phyloP scores from a whole-genome alignment of 2,888 invertebrate species.

The Thyatira batis region DNA sequence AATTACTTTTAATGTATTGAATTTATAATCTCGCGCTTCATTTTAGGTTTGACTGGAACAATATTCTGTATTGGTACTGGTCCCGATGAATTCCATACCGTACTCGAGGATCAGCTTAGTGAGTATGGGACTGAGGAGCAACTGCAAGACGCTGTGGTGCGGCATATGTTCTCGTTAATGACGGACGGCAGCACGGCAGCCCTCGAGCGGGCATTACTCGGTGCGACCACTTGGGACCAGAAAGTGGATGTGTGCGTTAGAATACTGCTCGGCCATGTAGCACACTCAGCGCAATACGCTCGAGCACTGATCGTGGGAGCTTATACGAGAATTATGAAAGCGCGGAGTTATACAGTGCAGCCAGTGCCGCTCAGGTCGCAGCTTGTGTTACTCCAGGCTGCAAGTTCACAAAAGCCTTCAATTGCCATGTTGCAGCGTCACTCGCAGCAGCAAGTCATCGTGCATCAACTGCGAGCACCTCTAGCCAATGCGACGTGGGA shows the following conservation, averaged over 20 bases:
- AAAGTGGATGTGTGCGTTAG: conserved; percentile 32
- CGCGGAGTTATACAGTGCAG: conserved; percentile 20
- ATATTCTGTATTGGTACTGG: conserved; percentile 46
- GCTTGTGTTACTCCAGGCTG: conserved; percentile 36
- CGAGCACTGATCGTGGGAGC: conserved; percentile 43
- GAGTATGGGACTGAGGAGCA: conserved; percentile 23
- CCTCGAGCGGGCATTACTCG: conserved; percentile 12
- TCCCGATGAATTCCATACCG: conserved; percentile 34
- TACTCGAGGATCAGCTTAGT: conserved; percentile 28
- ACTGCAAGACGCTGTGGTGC: conserved; percentile 32
- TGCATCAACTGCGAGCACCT: conserved; percentile 40
- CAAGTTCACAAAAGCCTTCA: not conserved
- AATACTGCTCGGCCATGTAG: conserved; percentile 41
- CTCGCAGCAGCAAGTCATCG: conserved; percentile 31
- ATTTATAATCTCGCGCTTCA: not conserved
- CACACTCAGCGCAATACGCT: conserved; percentile 55
- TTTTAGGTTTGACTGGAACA: conserved; percentile 42
- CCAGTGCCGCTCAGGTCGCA: conserved; percentile 35
- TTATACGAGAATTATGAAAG: conserved; percentile 32
- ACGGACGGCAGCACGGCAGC: conserved; percentile 7
- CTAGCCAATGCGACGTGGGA: conserved; percentile 36
- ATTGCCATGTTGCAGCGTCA: conserved; percentile 23
- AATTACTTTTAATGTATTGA: not conserved
- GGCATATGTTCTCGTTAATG: conserved; percentile 35
- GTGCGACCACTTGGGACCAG: conserved; percentile 19